Evolutionary conservation across 2,797 vertebrate species (phyloP).

Genomic region (Cephalopachus bancanus): DNA sequence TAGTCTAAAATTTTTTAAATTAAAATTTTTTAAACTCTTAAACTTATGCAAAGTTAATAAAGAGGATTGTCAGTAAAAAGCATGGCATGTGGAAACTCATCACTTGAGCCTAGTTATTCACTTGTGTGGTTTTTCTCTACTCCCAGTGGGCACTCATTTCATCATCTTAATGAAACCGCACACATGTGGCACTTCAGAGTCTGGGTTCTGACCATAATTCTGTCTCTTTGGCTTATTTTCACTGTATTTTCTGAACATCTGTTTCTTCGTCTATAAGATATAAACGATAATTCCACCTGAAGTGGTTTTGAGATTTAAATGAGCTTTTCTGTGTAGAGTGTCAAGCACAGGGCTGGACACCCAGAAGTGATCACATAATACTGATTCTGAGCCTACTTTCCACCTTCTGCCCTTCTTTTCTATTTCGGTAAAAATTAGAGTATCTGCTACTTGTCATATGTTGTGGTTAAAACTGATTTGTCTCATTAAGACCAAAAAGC

Average conservation of each 20-base stretch:
- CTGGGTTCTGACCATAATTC: fast-evolving
- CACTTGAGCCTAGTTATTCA: background rate
- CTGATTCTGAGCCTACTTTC: background rate
- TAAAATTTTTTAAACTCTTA: background rate
- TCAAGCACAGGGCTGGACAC: background rate
- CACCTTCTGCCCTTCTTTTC: background rate
- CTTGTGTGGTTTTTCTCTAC: background rate
- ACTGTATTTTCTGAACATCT: background rate
- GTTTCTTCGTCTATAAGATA: background rate
- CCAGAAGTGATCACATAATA: background rate
- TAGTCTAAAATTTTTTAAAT: background rate
- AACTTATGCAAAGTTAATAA: background rate
- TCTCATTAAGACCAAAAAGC: background rate
- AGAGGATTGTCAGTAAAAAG: background rate
- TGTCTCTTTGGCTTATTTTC: background rate
- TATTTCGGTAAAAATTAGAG: background rate
- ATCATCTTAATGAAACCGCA: background rate
- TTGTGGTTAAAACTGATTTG: background rate
- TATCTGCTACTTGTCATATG: background rate
- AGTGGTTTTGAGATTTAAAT: background rate
- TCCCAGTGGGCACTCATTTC: background rate
- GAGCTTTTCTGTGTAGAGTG: fast-evolving
- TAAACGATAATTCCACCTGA: background rate
- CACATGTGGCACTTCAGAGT: background rate
- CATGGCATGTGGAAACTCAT: background rate